These are phyloP conservation scores for Heliconius hortense DNA, from an alignment of 2,888 invertebrate genomes.

Conservation along the genomic window DNA sequence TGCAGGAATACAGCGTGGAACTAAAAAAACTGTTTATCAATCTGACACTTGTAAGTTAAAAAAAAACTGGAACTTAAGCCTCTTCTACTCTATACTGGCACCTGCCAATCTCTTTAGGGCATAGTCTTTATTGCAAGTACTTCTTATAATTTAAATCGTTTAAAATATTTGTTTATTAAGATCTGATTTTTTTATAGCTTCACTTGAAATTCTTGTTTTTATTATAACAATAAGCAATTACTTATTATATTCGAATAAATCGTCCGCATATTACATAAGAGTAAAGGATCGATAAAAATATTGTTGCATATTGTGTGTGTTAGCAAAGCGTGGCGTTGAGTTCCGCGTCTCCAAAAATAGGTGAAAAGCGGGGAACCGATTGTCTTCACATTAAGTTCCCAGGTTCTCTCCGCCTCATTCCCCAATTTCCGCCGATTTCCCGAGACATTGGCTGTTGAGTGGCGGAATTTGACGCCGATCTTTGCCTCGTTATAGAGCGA, in stretches of 20 bases:
- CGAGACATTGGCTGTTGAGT: not conserved
- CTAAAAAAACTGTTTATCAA: not conserved
- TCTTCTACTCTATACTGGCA: not conserved
- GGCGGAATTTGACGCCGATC: too few species aligned
- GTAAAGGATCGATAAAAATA: not conserved
- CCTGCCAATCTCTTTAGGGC: not conserved
- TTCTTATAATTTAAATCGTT: slow-evolving; percentile 9
- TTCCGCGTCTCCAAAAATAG: not conserved
- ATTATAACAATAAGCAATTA: not conserved
- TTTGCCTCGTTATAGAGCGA: too few species aligned
- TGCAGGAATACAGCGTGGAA: not conserved
- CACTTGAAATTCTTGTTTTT: not conserved
- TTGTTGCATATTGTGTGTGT: not conserved
- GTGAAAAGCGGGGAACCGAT: not conserved
- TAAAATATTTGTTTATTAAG: not conserved
- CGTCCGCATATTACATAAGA: not conserved
- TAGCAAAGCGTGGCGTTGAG: not conserved
- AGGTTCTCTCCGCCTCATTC: not conserved
- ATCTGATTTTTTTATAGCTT: not conserved
- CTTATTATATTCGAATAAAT: not conserved
- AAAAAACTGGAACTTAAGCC: not conserved
- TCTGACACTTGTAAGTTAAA: not conserved
- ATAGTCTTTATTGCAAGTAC: not conserved
- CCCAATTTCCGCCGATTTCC: not conserved
- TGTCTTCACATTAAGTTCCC: not conserved